Evolutionary conservation across 2,888 invertebrate genomes (phyloP).

Genomic region (Blomia tropicalis): DNA sequence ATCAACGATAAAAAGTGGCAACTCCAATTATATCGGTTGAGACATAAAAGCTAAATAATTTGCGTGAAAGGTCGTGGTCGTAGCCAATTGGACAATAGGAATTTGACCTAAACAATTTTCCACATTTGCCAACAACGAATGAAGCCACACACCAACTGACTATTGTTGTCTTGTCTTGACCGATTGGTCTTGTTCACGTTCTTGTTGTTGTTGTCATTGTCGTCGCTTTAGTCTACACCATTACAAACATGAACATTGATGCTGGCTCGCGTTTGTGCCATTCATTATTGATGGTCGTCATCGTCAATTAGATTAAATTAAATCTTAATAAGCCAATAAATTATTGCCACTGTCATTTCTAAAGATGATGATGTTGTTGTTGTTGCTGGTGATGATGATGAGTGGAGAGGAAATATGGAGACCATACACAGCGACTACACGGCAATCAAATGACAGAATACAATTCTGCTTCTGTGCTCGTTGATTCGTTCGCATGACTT

Average conservation of each 20-base stretch:
- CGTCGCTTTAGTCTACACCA: too few relatives aligned
- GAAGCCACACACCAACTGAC: not conserved
- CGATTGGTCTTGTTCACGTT: too few relatives aligned
- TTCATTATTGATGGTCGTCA: conserved; percentile 7
- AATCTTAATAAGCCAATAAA: conserved; percentile 12
- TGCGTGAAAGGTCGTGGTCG: not conserved
- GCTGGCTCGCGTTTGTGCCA: too few relatives aligned
- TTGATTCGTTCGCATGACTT: not conserved
- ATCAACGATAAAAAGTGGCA: too few relatives aligned
- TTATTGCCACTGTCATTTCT: not conserved
- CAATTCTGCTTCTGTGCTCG: conserved; percentile 8
- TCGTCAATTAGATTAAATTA: not conserved
- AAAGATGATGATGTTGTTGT: not conserved
- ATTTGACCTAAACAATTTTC: not conserved
- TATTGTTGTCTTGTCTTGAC: too few relatives aligned
- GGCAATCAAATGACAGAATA: not conserved
- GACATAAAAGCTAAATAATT: not conserved
- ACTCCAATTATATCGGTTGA: too few relatives aligned
- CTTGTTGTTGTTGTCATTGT: too few relatives aligned
- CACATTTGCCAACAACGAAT: not conserved
- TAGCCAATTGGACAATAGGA: not conserved
- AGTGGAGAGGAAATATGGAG: too few relatives aligned
- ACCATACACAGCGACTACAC: not conserved
- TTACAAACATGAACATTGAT: too few relatives aligned
- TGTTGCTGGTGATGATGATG: too few relatives aligned